Evolutionary conservation across 2,797 vertebrate genomes (phyloP), one percentile per base, ranked within the genome.

Genomic region (Galagoides demidoff): DNA sequence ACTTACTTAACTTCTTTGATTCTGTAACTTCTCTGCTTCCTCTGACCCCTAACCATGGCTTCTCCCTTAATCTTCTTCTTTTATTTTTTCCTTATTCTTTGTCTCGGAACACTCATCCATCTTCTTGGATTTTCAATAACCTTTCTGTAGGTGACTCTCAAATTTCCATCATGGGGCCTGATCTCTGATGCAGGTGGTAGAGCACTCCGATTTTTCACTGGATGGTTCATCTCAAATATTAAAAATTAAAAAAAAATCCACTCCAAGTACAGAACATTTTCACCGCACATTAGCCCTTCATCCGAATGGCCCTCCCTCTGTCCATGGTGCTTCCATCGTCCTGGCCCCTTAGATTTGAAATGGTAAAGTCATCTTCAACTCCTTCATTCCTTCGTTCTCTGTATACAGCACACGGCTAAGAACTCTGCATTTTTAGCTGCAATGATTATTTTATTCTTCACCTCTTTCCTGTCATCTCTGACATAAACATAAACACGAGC

Each of bases 371-470:
- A 76, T 49, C 31, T 84, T 79, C 71, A 12, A 85, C 2, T 52
- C 45, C 82, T 78, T 92, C 34, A 29, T 86, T 57, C 19, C 19
- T 77, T 77, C 81, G 63, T 66, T 84, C 8, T 92, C 34, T 71
- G 3, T 45, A 70, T 84, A 83, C 31, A 85, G 6, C 57, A 7
- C 11, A 63, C 71, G 29, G 37, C 0, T 27, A 86, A 88, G 7
- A 39, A 14, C 5, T 81, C 12, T 16, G 63, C 66, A 10, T 31
- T 95, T 90, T 90, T 45, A 27, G 37, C 74, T 84, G 57, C 70
- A 86, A 89, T 82, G 93, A 77, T 87, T 66, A 71, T 66, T 73
- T 85, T 77, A 16, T 66, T 39, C 61, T 77, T 82, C 5, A 68
- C 31, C 10, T 70, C 19, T 22, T 81, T 66, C 45, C 4, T 29